These are phyloP conservation scores for Euwallacea fornicatus DNA, from an alignment of 1,140 invertebrate species.

Conservation along the genomic window DNA sequence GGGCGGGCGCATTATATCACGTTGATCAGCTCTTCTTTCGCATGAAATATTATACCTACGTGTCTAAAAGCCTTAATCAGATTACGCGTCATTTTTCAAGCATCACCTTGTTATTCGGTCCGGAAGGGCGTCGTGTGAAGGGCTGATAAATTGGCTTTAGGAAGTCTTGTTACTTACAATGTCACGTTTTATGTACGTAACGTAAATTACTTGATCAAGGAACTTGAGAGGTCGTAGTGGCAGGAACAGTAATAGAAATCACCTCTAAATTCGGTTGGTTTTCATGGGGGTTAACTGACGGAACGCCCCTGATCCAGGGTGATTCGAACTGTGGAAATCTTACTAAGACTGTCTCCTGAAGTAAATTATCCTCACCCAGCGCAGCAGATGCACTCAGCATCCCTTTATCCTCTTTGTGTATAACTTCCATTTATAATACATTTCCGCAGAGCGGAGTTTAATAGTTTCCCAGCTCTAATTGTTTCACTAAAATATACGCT, in stretches of 20 bases:
- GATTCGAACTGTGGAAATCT: constrained; percentile 27
- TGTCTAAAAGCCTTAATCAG: constrained; percentile 3
- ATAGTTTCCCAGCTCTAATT: constrained; percentile 34
- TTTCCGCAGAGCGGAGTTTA: constrained; percentile 32
- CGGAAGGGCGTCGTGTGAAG: not conserved
- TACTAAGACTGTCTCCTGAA: constrained; percentile 23
- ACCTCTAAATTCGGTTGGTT: no score
- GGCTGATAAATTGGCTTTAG: not conserved
- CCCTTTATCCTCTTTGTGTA: constrained; percentile 26
- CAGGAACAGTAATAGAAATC: no score
- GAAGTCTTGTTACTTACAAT: no score
- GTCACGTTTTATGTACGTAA: no score
- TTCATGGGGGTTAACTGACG: no score
- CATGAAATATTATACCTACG: not conserved
- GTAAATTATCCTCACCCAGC: constrained; percentile 27
- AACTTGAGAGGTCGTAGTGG: no score
- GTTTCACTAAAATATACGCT: constrained; percentile 32
- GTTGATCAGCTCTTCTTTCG: constrained; percentile 3
- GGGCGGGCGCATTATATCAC: not conserved
- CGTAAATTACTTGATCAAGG: no score
- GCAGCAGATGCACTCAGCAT: constrained; percentile 32
- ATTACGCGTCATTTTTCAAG: constrained; percentile 3
- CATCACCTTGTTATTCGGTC: not conserved
- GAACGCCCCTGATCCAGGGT: not conserved
- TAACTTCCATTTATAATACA: constrained; percentile 35